These are phyloP conservation scores for Sylvilagus bachmani DNA, from an alignment of 2,113 vertebrate species.

Conservation along the genomic window DNA sequence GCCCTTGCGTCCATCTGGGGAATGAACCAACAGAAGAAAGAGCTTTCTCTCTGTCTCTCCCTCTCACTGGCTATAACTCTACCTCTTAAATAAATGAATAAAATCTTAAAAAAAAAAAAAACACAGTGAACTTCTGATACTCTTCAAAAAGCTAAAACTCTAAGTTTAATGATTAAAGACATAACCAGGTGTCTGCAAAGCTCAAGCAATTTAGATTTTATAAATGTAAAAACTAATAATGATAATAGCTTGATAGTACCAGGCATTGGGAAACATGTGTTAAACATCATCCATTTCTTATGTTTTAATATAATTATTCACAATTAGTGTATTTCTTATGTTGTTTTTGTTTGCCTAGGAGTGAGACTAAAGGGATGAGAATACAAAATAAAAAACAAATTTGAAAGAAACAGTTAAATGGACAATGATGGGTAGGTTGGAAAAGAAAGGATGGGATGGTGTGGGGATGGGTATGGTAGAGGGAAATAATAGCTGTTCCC, in stretches of 20 bases:
- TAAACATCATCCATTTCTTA: neutral
- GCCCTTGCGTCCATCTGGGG: no score
- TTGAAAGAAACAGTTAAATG: neutral
- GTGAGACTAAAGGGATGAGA: neutral
- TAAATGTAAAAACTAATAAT: neutral
- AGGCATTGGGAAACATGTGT: neutral
- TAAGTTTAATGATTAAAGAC: slow-evolving; percentile 29
- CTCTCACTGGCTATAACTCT: no score
- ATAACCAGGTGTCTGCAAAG: neutral
- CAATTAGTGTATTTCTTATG: neutral
- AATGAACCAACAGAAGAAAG: no score
- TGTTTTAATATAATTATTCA: neutral
- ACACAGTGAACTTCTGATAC: neutral
- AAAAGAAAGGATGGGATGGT: neutral
- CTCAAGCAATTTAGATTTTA: neutral
- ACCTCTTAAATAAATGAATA: no score
- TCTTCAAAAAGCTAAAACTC: neutral
- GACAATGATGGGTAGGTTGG: neutral
- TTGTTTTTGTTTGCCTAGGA: neutral
- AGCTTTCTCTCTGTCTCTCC: no score
- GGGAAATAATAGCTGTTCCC: neutral
- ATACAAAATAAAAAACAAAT: neutral
- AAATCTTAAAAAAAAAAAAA: no score
- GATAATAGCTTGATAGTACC: neutral
- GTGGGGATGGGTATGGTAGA: neutral